Evolutionary conservation across 2,888 invertebrate genomes (phyloP).

Genomic region (Oegoconia quadripuncta): DNA sequence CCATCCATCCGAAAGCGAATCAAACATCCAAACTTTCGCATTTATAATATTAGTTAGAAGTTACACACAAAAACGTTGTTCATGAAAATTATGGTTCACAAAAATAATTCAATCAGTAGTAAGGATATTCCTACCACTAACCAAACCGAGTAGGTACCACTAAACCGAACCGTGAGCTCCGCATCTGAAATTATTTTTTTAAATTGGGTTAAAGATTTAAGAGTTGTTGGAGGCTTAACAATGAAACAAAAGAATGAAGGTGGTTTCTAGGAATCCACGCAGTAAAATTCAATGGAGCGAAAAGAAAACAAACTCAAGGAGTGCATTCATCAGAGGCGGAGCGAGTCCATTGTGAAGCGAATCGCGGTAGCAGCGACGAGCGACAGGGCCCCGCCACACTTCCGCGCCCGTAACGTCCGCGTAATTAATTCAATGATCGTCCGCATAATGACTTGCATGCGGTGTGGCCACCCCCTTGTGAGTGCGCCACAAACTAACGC

Average conservation of each 20-base stretch:
- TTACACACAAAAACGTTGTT: too few species aligned
- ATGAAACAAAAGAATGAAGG: neutral
- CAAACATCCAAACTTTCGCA: too few species aligned
- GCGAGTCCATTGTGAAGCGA: conserved; percentile 26
- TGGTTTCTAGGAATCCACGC: too few species aligned
- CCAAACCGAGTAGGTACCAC: too few species aligned
- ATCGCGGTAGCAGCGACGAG: conserved; percentile 20
- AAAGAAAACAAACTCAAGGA: conserved; percentile 23
- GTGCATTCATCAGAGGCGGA: conserved; percentile 23
- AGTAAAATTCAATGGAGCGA: conserved; percentile 21
- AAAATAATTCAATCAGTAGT: too few species aligned
- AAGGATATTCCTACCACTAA: too few species aligned
- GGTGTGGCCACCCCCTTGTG: conserved; percentile 48
- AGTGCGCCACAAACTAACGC: conserved; percentile 60
- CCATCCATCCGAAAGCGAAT: too few species aligned
- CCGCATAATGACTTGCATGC: conserved; percentile 74
- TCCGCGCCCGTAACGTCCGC: conserved; percentile 49
- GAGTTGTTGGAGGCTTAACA: conserved; percentile 14
- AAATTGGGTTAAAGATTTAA: too few species aligned
- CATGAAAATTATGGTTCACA: too few species aligned
- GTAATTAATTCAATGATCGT: conserved; percentile 77
- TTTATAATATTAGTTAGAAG: too few species aligned
- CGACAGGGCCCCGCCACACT: conserved; percentile 41
- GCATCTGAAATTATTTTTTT: too few species aligned
- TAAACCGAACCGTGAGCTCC: too few species aligned